Percentiles rank a stretch among this genome's conserved stretches.
phyloP scores from a whole-genome alignment of 2,888 invertebrate genomes.

The Lamellibrachia columna region DNA sequence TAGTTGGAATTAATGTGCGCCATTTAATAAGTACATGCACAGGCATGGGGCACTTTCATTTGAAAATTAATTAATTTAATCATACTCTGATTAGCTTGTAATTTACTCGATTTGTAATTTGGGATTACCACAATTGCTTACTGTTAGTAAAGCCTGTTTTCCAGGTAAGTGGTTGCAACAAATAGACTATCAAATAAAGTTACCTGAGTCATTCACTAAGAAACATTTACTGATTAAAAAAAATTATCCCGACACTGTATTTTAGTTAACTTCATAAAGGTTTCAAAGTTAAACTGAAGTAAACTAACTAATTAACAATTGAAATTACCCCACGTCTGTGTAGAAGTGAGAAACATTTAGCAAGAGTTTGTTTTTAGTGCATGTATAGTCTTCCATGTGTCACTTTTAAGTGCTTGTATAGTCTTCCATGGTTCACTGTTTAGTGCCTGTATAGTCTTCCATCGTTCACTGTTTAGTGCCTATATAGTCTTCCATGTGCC shows the following conservation, averaged over 20 bases:
- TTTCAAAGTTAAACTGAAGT: not conserved
- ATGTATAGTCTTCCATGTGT: too few relatives aligned
- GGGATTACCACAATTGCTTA: not conserved
- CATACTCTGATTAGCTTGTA: not conserved
- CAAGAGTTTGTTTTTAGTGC: not conserved
- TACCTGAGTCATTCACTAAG: not conserved
- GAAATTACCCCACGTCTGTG: not conserved
- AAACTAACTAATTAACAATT: not conserved
- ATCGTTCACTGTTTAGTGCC: too few relatives aligned
- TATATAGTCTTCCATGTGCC: too few relatives aligned
- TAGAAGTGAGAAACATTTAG: not conserved
- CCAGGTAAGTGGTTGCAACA: not conserved
- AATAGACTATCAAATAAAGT: not conserved
- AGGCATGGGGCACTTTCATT: not conserved
- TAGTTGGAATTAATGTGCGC: not conserved
- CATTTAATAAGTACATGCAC: not conserved
- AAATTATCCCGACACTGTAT: not conserved
- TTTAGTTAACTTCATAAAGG: too few relatives aligned
- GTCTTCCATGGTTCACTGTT: too few relatives aligned
- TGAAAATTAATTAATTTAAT: not conserved
- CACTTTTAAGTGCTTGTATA: too few relatives aligned
- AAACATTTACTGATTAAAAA: not conserved
- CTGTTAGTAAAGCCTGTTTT: too few relatives aligned
- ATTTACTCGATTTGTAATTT: not conserved
- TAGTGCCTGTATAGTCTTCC: too few relatives aligned